Base-by-base conservation (phyloP, 2,797 vertebrate species). In the Harpagifer antarcticus region DNA sequence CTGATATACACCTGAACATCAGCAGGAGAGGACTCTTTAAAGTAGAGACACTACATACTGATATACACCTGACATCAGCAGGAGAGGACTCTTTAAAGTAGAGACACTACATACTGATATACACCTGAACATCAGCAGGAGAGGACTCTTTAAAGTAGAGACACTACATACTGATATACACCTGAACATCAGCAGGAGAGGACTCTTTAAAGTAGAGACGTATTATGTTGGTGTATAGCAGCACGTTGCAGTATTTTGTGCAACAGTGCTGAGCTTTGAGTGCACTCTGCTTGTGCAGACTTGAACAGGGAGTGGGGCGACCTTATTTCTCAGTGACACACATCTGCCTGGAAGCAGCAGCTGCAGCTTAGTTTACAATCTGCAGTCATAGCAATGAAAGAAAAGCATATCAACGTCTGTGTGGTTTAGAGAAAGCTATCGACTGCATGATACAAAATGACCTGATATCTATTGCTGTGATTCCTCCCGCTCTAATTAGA, bases 401-500 rank as follows among this genome's bases (percentile, higher is more conserved):
- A 63, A 71, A 78, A 23, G 63, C 37, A 31, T 47, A 15, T 64
- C 55, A 78, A 76, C 74, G 69, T 71, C 31, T 40, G 48, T 64
- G 56, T 53, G 43, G 16, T 83, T 82, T 65, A 74, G 56, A 72
- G 54, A 59, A 53, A 23, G 62, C 58, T 75, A 73, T 83, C 70
- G 70, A 75, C 72, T 69, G 54, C 1, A 10, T 82, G 56, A 82
- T 62, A 72, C 40, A 44, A 68, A 63, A 64, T 74, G 82, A 81
- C 85, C 82, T 20, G 71, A 67, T 78, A 72, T 84, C 68, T 85
- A 80, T 81, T 63, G 55, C 85, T 77, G 74, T 65, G 80, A 88
- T 90, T 79, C 81, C 65, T 87, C 76, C 68, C 63, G 61, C 82
- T 73, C 73, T 90, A 89, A 91, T 91, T 91, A 88, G 85, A 88